A percentile compares a stretch with the other conserved stretches of the same genome.
phyloP scores from a whole-genome alignment of 2,888 invertebrate species.

The Tanypteryx hageni region DNA sequence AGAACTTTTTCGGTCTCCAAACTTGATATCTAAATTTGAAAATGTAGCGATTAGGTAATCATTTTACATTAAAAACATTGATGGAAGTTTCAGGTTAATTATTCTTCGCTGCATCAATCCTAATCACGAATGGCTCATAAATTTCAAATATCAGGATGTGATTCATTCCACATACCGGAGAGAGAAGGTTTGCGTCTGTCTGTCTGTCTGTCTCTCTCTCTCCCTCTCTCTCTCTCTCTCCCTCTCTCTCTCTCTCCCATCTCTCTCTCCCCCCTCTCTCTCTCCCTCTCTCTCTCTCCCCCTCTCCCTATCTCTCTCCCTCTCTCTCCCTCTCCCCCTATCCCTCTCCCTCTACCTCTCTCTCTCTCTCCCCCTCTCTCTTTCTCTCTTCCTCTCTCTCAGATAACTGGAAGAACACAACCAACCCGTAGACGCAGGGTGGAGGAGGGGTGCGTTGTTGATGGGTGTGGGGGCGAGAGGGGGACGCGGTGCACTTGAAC shows the following conservation, averaged over 20 bases:
- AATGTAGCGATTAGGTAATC: not conserved
- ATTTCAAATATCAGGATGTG: slow-evolving; percentile 12
- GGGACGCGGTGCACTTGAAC: not conserved
- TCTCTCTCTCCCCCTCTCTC: too few species aligned
- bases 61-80: not conserved
- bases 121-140: not conserved
- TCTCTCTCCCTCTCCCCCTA: not conserved
- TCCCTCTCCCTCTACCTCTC: not conserved
- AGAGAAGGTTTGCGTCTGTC: too few species aligned
- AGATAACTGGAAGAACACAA: not conserved
- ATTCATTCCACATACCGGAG: not conserved
- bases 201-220: too few species aligned
- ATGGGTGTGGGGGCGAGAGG: not conserved
- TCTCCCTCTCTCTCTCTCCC: too few species aligned
- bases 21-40: too few species aligned
- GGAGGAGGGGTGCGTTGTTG: not conserved
- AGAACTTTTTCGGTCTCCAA: too few species aligned
- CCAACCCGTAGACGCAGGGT: not conserved
- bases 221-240: not conserved
- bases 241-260: not conserved
- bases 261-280: too few species aligned
- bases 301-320: not conserved
- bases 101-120: slow-evolving; percentile 8
- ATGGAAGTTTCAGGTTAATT: not conserved
- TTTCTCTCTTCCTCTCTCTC: too few species aligned